phyloP scores from a whole-genome alignment of 2,888 invertebrate species.

The Hedya salicella region DNA sequence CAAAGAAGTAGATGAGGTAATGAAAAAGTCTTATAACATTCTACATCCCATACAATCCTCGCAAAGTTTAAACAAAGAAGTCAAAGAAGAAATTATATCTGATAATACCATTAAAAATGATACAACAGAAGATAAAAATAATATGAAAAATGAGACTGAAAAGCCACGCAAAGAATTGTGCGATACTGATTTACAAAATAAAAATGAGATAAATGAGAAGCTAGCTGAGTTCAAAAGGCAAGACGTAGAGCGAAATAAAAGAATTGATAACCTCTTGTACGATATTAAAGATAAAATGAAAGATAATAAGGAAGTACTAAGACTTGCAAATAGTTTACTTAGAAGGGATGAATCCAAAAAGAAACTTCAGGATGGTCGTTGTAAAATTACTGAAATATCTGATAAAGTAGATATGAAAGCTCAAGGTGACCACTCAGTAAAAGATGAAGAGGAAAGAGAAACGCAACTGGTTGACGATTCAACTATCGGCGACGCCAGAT shows the following conservation, averaged over 20 bases:
- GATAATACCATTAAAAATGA: conserved; percentile 1
- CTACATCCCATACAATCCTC: conserved; percentile 61
- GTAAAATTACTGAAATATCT: conserved; percentile 52
- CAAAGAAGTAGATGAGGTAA: conserved; percentile 72
- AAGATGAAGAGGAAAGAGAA: conserved; percentile 30
- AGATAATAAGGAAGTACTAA: conserved; percentile 74
- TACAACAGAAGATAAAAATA: conserved; percentile 35
- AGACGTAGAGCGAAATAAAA: conserved; percentile 64
- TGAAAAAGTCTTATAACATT: conserved; percentile 70
- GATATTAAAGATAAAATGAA: conserved; percentile 79
- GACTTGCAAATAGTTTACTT: conserved; percentile 71
- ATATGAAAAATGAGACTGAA: conserved; percentile 42
- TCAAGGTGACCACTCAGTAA: conserved; percentile 62
- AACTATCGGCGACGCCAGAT: conserved; percentile 28
- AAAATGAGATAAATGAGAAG: conserved; percentile 56
- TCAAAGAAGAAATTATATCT: conserved; percentile 29
- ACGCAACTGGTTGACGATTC: conserved; percentile 33
- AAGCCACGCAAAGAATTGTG: conserved; percentile 63
- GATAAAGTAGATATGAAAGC: conserved; percentile 60
- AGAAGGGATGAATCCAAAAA: conserved; percentile 65
- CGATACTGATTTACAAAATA: conserved; percentile 60
- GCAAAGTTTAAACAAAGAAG: conserved; percentile 38
- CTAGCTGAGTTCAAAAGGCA: conserved; percentile 58
- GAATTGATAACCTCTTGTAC: conserved; percentile 68
- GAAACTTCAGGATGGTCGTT: conserved; percentile 45